Base-by-base conservation (phyloP, 1,140 invertebrate genomes). In the Notospermus geniculatus region DNA sequence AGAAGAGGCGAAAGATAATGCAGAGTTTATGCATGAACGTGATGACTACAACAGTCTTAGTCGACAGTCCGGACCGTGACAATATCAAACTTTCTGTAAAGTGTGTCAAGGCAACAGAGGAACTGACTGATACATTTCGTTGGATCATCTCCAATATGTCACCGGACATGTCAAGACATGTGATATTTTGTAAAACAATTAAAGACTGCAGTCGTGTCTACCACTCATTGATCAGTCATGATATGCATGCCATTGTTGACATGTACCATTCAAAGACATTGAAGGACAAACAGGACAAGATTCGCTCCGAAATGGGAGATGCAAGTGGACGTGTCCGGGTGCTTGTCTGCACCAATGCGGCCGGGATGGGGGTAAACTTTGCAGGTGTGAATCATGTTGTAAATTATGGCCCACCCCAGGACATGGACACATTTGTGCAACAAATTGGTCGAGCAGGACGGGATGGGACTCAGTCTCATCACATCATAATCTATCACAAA, bases 111-210 rank as follows among this genome's bases (percentile, higher is more conserved):
- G 32, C 32, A 4, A 36, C 32, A 15, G 5, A 36, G 4, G 32
- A 36, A 4, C 32, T 36, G 4, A 4, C 4, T 4, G 32, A 36
- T 36, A 36, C 32, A 15, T 50, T 19, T 50, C 15, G 32, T 4
- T 36, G 32, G 32, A 36, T 36, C 15, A 15, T 36, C 5, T 7
- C 4, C 5, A 4, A 36, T 36, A 4, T 36, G 4, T 7, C 5
- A 7, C 5, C 4, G 5, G 15, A 4, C 32, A 36, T 36, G 32
- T n/a, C 46, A 4, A 5, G n/a, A 7, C 9, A 23, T 19, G 25
- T 50, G 4, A 50, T 50, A 50, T 50, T 50, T n/a, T 50, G 46
- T n/a, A 19, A 50, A n/a, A 23, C 46, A 50, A 50, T 50, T n/a
- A 50, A 23, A n/a, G 46, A 50, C 9, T 23, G 19, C n/a, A 27